These are phyloP conservation scores for Nycticorax nycticorax DNA, from an alignment of 2,113 vertebrate species.

Conservation along the genomic window DNA sequence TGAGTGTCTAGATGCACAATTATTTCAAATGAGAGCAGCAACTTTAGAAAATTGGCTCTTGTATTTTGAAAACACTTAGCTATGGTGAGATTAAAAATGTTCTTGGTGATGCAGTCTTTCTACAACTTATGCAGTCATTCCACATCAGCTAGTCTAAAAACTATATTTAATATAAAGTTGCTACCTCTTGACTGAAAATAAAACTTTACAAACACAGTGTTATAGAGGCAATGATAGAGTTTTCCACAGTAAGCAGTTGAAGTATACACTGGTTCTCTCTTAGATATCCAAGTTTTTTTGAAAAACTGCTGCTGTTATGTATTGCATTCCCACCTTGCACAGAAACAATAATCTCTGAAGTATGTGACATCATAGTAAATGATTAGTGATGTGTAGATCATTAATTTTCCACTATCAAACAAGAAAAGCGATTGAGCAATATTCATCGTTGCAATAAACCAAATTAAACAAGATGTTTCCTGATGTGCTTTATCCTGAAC, in stretches of 20 bases:
- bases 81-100: not conserved
- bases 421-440: not conserved
- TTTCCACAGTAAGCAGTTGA: not conserved
- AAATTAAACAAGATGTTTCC: conserved; percentile 7
- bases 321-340: not conserved
- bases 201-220: not conserved
- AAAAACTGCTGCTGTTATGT: not conserved
- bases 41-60: not conserved
- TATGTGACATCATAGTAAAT: not conserved
- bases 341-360: not conserved
- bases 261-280: not conserved
- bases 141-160: not conserved
- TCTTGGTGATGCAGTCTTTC: not conserved
- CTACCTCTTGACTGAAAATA: not conserved
- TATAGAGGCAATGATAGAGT: not conserved
- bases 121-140: not conserved
- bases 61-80: not conserved
- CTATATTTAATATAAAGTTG: not conserved
- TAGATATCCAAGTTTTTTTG: not conserved
- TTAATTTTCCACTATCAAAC: not conserved
- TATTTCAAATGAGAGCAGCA: not conserved
- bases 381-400: not conserved
- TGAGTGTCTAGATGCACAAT: not conserved
- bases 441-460: not conserved
- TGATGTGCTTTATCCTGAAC: not conserved